Evolutionary conservation across 23 tunicate species (phyloP), one percentile per base, ranked within the genome.

Genomic region (Trididemnum clinides): DNA sequence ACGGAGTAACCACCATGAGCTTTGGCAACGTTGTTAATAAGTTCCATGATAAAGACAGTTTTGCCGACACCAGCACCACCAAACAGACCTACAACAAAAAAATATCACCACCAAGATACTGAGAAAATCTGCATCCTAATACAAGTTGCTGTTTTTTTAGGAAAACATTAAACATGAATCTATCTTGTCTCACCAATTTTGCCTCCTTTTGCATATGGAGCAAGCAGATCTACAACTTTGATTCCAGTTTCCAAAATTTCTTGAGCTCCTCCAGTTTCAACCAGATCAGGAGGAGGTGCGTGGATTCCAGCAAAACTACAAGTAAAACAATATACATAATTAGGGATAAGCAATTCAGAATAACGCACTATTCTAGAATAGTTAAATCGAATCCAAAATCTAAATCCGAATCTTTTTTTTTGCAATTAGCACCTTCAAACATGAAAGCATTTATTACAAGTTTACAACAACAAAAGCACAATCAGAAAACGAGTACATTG

Each of bases 1-100:
- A 97, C 99, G 31, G 99, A 97, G 90, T 97, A 97, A 92, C 99
- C 99, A 81, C 99, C 99, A 77, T 97, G 99, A 81, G 99, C 99
- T 38, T 97, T 97, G 54, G 99, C 99, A 38, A 97, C 97, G 85
- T 97, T 97, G 97, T 97, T 97, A 34, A 97, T 97, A 79, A 97
- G 97, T 82, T 97, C 99, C 99, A 97, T 97, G 66, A 97, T 97
- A 71, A 97, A 97, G 57, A 97, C 99, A 58, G 99, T 97, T 81
- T 97, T 97, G 58, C 99, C 99, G 49, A 97, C 99, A 81, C 99
- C 99, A 39, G 99, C 99, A 77, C 99, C 99, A 57, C 99, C 99
- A 77, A 97, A 97, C 33, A 97, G 82, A 34, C 97, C 94, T 89
- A 81, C 0, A 71, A 80, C 15, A 38, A 36, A 64, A 71, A 10